These are phyloP conservation scores for Lynx canadensis DNA, from an alignment of 2,113 vertebrate genomes.

Conservation along the genomic window DNA sequence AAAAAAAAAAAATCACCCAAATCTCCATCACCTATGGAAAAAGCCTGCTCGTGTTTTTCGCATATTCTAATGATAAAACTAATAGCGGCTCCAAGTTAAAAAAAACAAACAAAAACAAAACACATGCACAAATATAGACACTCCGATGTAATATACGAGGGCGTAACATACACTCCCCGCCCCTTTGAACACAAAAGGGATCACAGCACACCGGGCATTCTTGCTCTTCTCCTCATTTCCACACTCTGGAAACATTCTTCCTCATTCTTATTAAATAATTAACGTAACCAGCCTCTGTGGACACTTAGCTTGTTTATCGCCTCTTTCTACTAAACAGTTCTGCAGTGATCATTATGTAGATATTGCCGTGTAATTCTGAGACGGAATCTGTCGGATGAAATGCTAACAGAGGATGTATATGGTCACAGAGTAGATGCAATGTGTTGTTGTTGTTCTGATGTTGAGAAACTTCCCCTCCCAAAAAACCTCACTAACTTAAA, in stretches of 20 bases:
- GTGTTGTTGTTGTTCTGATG: not conserved
- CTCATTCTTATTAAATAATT: not conserved
- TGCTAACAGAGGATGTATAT: not conserved
- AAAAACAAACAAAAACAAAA: not conserved
- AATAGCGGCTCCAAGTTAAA: not conserved
- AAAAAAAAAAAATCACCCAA: not conserved
- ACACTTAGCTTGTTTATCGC: not conserved
- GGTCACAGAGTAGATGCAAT: not conserved
- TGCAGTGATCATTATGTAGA: not conserved
- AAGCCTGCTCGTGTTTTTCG: not conserved
- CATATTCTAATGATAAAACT: not conserved
- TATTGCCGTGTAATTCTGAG: not conserved
- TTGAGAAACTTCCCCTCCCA: not conserved
- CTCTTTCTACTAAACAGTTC: constrained; percentile 8
- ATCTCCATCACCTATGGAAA: not conserved
- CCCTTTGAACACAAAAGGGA: not conserved
- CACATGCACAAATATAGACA: not conserved
- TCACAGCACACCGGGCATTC: fast-evolving
- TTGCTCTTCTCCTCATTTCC: not conserved
- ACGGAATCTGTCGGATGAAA: constrained; percentile 15
- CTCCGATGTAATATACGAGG: not conserved
- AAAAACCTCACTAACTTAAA: constrained; percentile 28
- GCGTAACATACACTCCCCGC: not conserved
- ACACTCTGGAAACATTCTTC: not conserved
- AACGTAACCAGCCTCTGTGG: not conserved